Base-by-base conservation (phyloP, 2,113 vertebrate genomes). In the Cheirogaleus medius region DNA sequence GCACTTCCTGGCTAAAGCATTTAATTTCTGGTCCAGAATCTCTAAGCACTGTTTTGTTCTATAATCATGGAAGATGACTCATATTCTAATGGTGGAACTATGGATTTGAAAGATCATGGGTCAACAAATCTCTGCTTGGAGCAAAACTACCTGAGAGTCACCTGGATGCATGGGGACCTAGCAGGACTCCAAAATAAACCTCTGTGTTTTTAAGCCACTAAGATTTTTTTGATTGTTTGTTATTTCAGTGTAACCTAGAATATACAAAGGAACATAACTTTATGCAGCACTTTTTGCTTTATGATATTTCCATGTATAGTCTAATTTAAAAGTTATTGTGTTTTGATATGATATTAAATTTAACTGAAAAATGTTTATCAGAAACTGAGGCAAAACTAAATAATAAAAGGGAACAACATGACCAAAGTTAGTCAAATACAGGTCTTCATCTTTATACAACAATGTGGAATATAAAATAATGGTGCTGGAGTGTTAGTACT, bases 391-490 rank as follows among this genome's bases (percentile, higher is more conserved):
- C 1, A 91, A 94, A 86, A 58, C 9, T 39, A 94, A 94, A 52
- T 56, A 88, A 15, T 85, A 42, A 83, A 81, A 54, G 13, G 56
- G 66, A 66, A 39, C 34, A 47, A 37, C 5, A 14, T 23, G 74
- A 52, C 3, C 29, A 91, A 66, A 58, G 0, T 39, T 69, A 58
- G 15, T 89, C 37, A 95, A 66, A 82, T n/a, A 49, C 7, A 25
- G 20, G 3, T 37, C 8, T 69, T 42, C 77, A 90, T 44, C 13
- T 87, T 69, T 15, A 6, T 77, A 34, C 52, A 69, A 83, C 8
- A 85, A 52, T 94, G 77, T 82, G 49, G 42, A 90, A 42, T 25
- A 60, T 87, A 32, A 88, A 89, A 84, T 21, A 21, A 44, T 47
- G 15, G 21, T 42, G 5, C 32, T 21, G 34, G 27, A 44, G 49